Evolutionary conservation across 2,797 vertebrate species (phyloP).

Genomic region (Scolopax rusticola): DNA sequence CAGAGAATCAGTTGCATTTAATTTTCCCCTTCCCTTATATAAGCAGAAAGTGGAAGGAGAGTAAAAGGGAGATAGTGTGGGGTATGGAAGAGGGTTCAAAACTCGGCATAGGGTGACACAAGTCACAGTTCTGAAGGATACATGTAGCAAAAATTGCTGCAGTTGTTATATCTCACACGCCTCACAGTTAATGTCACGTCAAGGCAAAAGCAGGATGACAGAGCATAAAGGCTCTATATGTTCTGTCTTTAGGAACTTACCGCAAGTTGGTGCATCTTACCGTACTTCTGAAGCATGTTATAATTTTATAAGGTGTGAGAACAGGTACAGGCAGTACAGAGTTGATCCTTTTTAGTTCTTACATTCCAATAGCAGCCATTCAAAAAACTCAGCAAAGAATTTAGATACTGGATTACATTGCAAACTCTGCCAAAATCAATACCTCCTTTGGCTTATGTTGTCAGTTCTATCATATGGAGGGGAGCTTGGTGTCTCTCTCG

Average conservation of each 20-base stretch:
- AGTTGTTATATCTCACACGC: neutral
- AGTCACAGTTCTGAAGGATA: neutral
- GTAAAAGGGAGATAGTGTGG: neutral
- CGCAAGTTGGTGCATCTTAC: neutral
- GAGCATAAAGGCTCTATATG: neutral
- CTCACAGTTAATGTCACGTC: neutral
- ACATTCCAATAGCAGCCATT: neutral
- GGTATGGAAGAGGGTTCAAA: neutral
- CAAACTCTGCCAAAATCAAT: neutral
- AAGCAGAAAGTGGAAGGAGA: neutral
- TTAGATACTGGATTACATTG: neutral
- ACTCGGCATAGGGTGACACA: neutral
- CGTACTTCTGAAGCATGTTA: neutral
- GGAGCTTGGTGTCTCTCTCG: neutral
- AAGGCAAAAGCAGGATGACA: neutral
- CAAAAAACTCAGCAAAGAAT: neutral
- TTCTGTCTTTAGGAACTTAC: neutral
- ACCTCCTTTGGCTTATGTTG: neutral
- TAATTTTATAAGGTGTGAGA: neutral
- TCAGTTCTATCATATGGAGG: neutral
- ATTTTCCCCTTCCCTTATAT: neutral
- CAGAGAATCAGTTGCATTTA: neutral
- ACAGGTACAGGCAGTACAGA: neutral
- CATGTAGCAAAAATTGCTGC: neutral
- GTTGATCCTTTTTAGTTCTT: neutral